These are phyloP conservation scores for Cybosia mesomella DNA, from an alignment of 2,888 invertebrate species.

Conservation along the genomic window DNA sequence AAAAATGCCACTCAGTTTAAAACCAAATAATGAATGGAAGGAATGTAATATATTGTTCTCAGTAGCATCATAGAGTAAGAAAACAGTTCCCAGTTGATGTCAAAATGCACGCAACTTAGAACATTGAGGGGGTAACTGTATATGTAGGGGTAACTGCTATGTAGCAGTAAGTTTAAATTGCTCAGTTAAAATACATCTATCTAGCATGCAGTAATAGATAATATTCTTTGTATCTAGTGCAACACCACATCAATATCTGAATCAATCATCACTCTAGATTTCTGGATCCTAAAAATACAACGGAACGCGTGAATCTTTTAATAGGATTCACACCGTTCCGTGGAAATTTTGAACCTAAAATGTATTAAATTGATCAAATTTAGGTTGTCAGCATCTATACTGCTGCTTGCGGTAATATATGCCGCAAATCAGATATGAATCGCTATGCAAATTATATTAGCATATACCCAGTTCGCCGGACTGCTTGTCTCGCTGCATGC, in stretches of 20 bases:
- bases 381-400: too few species aligned
- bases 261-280: background rate
- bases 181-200: too few species aligned
- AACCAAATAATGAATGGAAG: too few species aligned
- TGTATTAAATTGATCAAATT: too few species aligned
- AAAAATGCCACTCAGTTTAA: too few species aligned
- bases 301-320: background rate
- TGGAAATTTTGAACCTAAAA: too few species aligned
- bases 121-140: background rate
- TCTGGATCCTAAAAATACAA: background rate
- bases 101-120: too few species aligned
- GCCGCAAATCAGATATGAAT: slow-evolving; percentile 22
- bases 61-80: background rate
- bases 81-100: background rate
- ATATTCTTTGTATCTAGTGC: background rate
- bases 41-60: too few species aligned
- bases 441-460: slow-evolving; percentile 25
- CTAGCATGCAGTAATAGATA: background rate
- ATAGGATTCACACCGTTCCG: background rate
- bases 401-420: slow-evolving; percentile 16
- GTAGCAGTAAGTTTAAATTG: too few species aligned
- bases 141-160: background rate
- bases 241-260: too few species aligned
- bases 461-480: slow-evolving; percentile 15
- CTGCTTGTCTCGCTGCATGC: slow-evolving; percentile 1